Evolutionary conservation across 1,140 invertebrate genomes (phyloP).

Genomic region (Megalopta genalis): DNA sequence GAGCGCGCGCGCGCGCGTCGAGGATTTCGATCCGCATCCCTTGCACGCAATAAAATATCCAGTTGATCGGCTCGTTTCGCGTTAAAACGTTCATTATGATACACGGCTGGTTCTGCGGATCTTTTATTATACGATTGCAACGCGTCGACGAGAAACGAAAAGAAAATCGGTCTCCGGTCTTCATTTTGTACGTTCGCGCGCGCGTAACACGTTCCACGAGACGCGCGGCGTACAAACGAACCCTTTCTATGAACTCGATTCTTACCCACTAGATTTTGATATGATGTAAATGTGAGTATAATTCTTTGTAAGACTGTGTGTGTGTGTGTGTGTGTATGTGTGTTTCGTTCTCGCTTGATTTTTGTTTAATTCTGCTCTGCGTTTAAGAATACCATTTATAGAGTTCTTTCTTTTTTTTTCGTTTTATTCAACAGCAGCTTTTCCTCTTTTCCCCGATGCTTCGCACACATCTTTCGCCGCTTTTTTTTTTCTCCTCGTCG

Average conservation of each 20-base stretch:
- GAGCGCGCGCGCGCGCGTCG: background rate
- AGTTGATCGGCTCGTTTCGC: background rate
- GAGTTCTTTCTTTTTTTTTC: no score
- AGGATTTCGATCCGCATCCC: background rate
- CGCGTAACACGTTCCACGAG: background rate
- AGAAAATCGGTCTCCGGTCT: background rate
- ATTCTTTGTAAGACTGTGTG: constrained; percentile 43
- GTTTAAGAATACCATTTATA: constrained; percentile 52
- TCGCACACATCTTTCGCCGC: constrained; percentile 6
- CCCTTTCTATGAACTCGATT: constrained; percentile 9
- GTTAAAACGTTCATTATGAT: background rate
- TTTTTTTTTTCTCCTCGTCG: background rate
- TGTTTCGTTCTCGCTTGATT: constrained; percentile 14
- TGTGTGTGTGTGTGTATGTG: constrained; percentile 14
- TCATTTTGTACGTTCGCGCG: constrained; percentile 9
- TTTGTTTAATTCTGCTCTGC: constrained; percentile 12
- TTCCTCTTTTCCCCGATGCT: constrained; percentile 20
- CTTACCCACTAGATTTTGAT: constrained; percentile 60
- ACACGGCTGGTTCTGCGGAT: constrained; percentile 18
- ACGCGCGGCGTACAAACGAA: constrained; percentile 47
- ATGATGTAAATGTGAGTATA: constrained; percentile 49
- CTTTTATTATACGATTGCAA: constrained; percentile 4
- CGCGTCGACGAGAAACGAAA: constrained; percentile 24
- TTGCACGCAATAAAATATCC: constrained; percentile 9
- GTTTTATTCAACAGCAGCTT: constrained; percentile 11